Evolutionary conservation across 2,113 vertebrate species (phyloP), one percentile per base, ranked within the genome.

Genomic region (Muscicapa adusta): DNA sequence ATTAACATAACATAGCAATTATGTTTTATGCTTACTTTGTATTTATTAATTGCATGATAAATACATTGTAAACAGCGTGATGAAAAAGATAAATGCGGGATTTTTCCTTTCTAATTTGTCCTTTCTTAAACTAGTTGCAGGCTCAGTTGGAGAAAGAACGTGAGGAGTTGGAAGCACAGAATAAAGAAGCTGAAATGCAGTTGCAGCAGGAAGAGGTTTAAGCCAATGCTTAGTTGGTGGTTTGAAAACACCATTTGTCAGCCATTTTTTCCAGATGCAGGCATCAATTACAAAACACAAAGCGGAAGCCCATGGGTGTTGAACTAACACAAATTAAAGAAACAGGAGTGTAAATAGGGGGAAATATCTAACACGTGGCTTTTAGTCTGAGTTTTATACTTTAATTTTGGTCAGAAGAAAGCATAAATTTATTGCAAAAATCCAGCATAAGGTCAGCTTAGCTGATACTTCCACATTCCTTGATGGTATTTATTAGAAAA

Each of bases 151-250:
- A 94, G n/a, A 58, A 66, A 77, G 98, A 98, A 61, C 51, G 5
- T 73, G 72, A 36, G 23, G 57, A 58, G n/a, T 6, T 58, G 36
- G 97, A 98, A 62, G 89, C 36, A 10, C 85, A 96, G 51, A 92
- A 98, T 29, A 80, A 67, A 86, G 97, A 98, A 14, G 98, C 98
- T 5, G 89, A 98, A 76, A 88, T 40, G 24, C 38, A 96, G 20
- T 95, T 98, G 84, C 97, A 95, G 29, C 88, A 96, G 77, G 88
- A 96, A 36, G 72, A 94, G 89, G 96, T 96, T 85, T 84, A 65
- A 89, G 29, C 14, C 28, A 51, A 80, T 90, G 18, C 14, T 88
- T 72, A 48, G 17, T 33, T 24, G 24, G 15, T 81, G 22, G 14
- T 82, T 94, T 88, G 42, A 82, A 92, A 92, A 75, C 65, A 42